Conservation (phyloP, 2,797 vertebrate genomes). For the Mastacembelus armatus region DNA sequence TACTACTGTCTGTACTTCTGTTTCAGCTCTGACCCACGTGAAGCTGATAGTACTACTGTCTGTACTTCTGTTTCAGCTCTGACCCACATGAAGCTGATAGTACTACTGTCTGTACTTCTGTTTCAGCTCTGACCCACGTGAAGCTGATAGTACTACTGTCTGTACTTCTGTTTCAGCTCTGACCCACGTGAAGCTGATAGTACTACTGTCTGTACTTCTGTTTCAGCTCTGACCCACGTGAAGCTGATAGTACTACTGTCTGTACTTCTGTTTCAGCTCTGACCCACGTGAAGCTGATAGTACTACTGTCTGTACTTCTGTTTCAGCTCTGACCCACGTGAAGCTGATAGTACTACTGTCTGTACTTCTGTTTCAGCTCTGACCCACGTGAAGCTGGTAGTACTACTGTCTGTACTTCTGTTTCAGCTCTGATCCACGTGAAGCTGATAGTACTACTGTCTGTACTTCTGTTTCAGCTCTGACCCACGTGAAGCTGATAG, state of each 20-base stretch:
- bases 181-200: background rate
- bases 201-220: slow-evolving; percentile 6
- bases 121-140: slow-evolving; percentile 91
- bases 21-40: slow-evolving; percentile 91
- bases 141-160: too few relatives aligned
- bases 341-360: too few relatives aligned
- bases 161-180: too few relatives aligned
- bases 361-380: too few relatives aligned
- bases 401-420: slow-evolving; percentile 6
- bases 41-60: too few relatives aligned
- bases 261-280: too few relatives aligned
- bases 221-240: slow-evolving; percentile 91
- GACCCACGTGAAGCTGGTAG: background rate
- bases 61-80: too few relatives aligned
- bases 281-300: background rate
- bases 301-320: slow-evolving; percentile 6
- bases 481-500: slow-evolving; percentile 93
- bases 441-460: slow-evolving; percentile 80
- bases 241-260: too few relatives aligned
- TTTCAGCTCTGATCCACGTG: slow-evolving; percentile 91
- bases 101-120: slow-evolving; percentile 6
- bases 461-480: slow-evolving; percentile 88
- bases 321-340: slow-evolving; percentile 91
- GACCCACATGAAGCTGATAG: background rate
- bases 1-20: slow-evolving; percentile 6